phyloP scores from a whole-genome alignment of 2,797 vertebrate genomes.

The Sebastolobus altivelis region DNA sequence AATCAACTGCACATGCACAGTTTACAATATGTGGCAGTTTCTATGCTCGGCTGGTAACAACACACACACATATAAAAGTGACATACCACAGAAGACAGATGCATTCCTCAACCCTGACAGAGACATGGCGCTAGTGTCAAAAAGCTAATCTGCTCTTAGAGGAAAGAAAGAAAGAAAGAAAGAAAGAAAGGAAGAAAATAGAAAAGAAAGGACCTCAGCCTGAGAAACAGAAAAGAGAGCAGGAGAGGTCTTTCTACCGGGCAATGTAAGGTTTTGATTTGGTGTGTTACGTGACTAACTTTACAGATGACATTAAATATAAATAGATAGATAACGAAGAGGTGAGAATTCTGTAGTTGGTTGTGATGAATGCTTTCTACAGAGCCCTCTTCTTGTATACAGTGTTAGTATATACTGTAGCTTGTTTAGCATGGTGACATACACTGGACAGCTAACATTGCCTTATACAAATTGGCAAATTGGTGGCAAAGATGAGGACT shows the following conservation, averaged over 20 bases:
- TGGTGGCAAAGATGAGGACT: background rate
- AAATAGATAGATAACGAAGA: background rate
- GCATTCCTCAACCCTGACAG: constrained; percentile 46
- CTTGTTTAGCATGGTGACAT: background rate
- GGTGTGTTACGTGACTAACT: background rate
- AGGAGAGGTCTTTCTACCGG: background rate
- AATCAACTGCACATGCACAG: constrained; percentile 31
- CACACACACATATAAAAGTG: constrained; percentile 19
- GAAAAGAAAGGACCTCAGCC: background rate
- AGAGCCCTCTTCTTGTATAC: background rate
- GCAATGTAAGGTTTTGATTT: background rate
- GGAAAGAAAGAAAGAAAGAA: constrained; percentile 2
- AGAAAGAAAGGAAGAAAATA: background rate
- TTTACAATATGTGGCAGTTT: constrained; percentile 37
- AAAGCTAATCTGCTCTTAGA: constrained; percentile 54
- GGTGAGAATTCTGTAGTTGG: background rate
- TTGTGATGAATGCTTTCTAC: background rate
- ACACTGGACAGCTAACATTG: background rate
- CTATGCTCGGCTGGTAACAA: constrained; percentile 9
- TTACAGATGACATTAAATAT: background rate
- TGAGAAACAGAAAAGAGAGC: background rate
- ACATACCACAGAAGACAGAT: constrained; percentile 41
- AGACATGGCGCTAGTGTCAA: constrained; percentile 40
- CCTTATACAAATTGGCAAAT: no score
- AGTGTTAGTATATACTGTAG: background rate